phyloP scores from a whole-genome alignment of 1,140 invertebrate species.

The Drosophila nigrodunni region DNA sequence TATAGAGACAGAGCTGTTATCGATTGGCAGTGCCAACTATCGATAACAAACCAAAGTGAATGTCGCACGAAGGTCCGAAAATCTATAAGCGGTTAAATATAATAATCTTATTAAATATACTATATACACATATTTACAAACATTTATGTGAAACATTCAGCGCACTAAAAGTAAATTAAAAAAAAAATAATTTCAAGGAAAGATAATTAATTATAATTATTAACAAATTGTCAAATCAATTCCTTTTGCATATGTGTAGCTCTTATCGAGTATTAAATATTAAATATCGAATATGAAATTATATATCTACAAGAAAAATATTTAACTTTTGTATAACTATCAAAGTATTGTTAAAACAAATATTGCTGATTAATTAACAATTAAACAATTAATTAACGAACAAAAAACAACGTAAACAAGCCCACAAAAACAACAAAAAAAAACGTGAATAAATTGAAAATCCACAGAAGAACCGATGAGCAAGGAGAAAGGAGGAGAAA shows the following conservation, averaged over 20 bases:
- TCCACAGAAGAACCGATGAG: not conserved
- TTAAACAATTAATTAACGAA: constrained; percentile 2
- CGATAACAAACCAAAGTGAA: not conserved
- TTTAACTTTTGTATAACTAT: constrained; percentile 48
- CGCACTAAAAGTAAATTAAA: constrained; percentile 22
- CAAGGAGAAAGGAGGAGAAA: not conserved
- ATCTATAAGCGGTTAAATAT: not conserved
- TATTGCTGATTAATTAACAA: constrained; percentile 18
- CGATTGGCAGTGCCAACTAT: not conserved
- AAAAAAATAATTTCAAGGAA: constrained; percentile 7
- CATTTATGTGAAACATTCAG: constrained; percentile 1
- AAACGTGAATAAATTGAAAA: not conserved
- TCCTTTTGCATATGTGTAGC: constrained; percentile 22
- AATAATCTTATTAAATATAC: not conserved
- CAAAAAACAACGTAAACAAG: constrained; percentile 49
- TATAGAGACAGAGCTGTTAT: not conserved
- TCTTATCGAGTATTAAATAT: constrained; percentile 31
- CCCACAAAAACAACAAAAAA: constrained; percentile 50
- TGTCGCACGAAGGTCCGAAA: no score
- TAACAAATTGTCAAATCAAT: constrained; percentile 5
- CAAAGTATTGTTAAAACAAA: constrained; percentile 35
- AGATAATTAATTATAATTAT: constrained; percentile 4
- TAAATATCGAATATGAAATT: constrained; percentile 21
- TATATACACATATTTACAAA: constrained; percentile 1
- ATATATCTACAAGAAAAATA: constrained; percentile 29